These are phyloP conservation scores for Ornithoptera priamus DNA, from an alignment of 2,888 invertebrate genomes.

Conservation along the genomic window DNA sequence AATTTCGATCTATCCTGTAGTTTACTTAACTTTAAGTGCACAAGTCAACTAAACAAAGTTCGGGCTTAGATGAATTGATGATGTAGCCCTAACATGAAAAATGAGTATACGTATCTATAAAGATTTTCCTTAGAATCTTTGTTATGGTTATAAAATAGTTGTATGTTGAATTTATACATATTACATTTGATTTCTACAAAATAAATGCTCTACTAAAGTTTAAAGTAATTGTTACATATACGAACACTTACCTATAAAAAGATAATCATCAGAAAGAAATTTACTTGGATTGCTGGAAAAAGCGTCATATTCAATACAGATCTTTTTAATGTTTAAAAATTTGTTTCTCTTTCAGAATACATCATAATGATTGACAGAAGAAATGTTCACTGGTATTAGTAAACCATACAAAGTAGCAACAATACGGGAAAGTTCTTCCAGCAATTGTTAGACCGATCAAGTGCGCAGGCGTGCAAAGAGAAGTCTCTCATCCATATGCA, in stretches of 20 bases:
- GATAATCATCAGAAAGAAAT: no score
- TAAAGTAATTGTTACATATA: no score
- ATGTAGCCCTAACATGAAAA: not conserved
- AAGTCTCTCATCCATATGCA: conserved; percentile 55
- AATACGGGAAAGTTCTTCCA: not conserved
- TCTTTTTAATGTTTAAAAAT: no score
- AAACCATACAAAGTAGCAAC: not conserved
- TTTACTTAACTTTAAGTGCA: conserved; percentile 24
- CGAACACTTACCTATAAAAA: no score
- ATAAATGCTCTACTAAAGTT: no score
- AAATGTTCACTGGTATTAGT: not conserved
- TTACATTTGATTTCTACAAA: no score
- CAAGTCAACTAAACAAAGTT: conserved; percentile 25
- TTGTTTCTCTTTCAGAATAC: no score
- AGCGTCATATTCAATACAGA: no score
- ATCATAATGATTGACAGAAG: not conserved
- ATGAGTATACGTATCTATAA: not conserved
- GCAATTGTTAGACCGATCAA: conserved; percentile 22
- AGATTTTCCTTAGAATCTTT: no score
- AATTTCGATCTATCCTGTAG: conserved; percentile 27
- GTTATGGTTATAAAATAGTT: no score
- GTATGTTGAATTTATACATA: no score
- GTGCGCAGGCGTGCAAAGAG: conserved; percentile 32
- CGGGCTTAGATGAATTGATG: conserved; percentile 25
- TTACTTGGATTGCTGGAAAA: no score